These are phyloP conservation scores for Drosophila yakuba DNA, from an alignment of 1,140 invertebrate genomes.

Conservation along the genomic window DNA sequence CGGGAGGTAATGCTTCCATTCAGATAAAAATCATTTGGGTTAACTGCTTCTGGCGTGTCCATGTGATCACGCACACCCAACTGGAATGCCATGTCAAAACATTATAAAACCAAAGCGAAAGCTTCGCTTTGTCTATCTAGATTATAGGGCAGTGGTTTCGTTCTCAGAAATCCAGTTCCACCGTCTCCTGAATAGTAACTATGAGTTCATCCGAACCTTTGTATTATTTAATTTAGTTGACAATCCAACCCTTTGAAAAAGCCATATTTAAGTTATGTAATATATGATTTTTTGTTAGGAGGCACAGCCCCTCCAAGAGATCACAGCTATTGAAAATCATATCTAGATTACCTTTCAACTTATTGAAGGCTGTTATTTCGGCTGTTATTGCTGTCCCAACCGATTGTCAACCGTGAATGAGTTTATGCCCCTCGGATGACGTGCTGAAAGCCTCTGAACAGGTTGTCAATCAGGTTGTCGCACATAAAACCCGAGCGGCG, in stretches of 20 bases:
- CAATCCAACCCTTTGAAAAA: too few relatives aligned
- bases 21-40: constrained; percentile 1
- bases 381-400: constrained; percentile 4
- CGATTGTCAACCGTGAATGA: constrained; percentile 26
- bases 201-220: too few relatives aligned
- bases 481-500: constrained; percentile 37
- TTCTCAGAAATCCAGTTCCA: not conserved
- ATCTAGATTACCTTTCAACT: not conserved
- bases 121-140: not conserved
- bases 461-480: constrained; percentile 45
- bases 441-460: constrained; percentile 26
- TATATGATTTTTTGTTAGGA: not conserved
- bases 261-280: not conserved
- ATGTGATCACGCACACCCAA: constrained; percentile 5
- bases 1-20: not conserved
- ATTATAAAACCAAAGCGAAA: constrained; percentile 5
- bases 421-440: constrained; percentile 34
- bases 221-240: too few relatives aligned
- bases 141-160: not conserved
- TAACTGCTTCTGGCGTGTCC: constrained; percentile 8
- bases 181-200: too few relatives aligned
- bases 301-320: not conserved
- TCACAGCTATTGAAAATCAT: not conserved
- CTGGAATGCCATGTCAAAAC: constrained; percentile 13
- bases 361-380: not conserved